phyloP scores from a whole-genome alignment of 2,113 vertebrate species.

The Anseranas semipalmata region DNA sequence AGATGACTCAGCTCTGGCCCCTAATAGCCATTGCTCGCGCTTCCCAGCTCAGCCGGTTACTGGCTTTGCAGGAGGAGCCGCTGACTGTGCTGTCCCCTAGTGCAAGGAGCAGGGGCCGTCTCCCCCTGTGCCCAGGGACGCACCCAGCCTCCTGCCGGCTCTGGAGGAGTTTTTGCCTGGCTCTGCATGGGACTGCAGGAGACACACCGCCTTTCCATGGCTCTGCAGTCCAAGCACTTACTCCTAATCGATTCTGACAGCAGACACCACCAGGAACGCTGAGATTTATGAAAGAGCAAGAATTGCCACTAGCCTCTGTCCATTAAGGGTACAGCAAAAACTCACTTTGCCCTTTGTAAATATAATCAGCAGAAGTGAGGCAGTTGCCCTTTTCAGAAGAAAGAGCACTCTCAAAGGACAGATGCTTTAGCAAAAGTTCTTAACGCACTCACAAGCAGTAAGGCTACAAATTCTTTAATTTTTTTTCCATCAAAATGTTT shows the following conservation, averaged over 20 bases:
- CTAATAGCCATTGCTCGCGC: not conserved
- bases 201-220: fast-evolving
- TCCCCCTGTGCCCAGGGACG: not conserved
- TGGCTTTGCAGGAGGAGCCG: not conserved
- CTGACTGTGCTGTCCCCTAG: not conserved
- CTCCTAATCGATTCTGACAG: conserved; percentile 44
- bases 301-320: conserved; percentile 49
- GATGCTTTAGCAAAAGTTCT: conserved; percentile 14
- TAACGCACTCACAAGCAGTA: not conserved
- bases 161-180: not conserved
- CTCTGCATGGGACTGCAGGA: not conserved
- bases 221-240: not conserved
- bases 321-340: conserved; percentile 10
- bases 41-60: not conserved
- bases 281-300: conserved; percentile 54
- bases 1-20: conserved; percentile 39
- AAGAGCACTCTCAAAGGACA: conserved; percentile 9
- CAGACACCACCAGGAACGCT: not conserved
- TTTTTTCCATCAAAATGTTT: not conserved
- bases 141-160: fast-evolving
- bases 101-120: not conserved
- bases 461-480: not conserved
- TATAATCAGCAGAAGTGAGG: conserved; percentile 31
- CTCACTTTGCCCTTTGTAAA: conserved; percentile 41
- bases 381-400: conserved; percentile 53